phyloP scores from a whole-genome alignment of 2,113 vertebrate species.

The Larimichthys crocea region DNA sequence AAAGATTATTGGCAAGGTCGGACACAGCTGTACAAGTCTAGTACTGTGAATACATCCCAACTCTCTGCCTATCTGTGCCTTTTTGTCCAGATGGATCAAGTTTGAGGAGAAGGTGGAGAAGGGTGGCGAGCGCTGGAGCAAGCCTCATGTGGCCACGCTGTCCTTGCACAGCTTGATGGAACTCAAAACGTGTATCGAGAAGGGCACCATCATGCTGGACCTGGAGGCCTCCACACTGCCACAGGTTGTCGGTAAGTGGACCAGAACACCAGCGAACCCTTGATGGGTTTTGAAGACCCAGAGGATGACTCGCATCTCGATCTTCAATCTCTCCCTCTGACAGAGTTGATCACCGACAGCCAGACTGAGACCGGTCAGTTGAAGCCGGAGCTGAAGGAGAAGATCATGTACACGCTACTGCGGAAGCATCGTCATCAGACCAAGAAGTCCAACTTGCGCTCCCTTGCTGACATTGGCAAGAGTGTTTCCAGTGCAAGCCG shows the following conservation, averaged over 20 bases:
- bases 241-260: conserved; percentile 92
- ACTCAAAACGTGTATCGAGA: conserved; percentile 94
- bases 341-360: conserved; percentile 93
- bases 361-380: conserved; percentile 92
- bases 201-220: conserved; percentile 94
- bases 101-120: conserved; percentile 99
- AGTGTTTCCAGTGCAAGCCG: conserved; percentile 98
- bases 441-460: conserved; percentile 99
- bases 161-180: conserved; percentile 95
- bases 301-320: background rate
- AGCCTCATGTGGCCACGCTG: conserved; percentile 92
- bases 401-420: conserved; percentile 93
- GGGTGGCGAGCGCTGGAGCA: conserved; percentile 98
- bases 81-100: conserved; percentile 92
- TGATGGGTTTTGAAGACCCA: background rate
- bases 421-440: conserved; percentile 97
- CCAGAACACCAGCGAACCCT: no score
- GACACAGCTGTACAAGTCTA: no score
- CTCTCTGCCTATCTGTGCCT: background rate
- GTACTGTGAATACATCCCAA: background rate
- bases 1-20: background rate
- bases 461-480: conserved; percentile 97
- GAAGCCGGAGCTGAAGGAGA: conserved; percentile 93
- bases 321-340: background rate
- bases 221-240: conserved; percentile 92